Base-by-base conservation (phyloP, 2,888 invertebrate genomes). In the Plebejus argus region DNA sequence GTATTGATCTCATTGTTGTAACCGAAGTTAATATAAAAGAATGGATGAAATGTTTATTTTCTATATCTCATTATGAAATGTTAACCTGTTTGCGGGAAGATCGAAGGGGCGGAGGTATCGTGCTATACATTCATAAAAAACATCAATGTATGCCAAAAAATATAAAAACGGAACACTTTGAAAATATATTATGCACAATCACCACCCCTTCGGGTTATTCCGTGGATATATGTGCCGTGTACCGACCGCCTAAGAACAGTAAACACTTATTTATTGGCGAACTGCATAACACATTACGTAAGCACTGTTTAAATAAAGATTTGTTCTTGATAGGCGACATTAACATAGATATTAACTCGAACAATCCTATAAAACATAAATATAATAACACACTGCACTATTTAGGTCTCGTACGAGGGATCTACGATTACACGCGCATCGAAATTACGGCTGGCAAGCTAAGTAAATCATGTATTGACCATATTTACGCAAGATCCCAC, bases 401-500 rank as follows among this genome's bases (percentile, higher is more conserved):
- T 35, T 3, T 49, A 10, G 76, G 66, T 45, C 76, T 70, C 49
- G 23, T 76, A 66, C 66, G 76, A 6, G 76, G 76, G 49, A 76
- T 76, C 20, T n/a, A 23, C 15, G 66, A 66, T n/a, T 75, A 78
- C n/a, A 76, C 77, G 1, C 61, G 77, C 1, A 70, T 78, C 15
- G 79, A 79, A 79, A 20, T 70, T 74, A 58, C 23, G 39, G 71
- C 76, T 23, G 39, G 70, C 15, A 45, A 56, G 66, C 7, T 76
- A 49, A 71, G 77, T 76, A 79, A 78, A 77, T 71, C 78, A 4
- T 79, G 78, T 74, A 79, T 79, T 39, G 78, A 78, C 70, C 79
- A 79, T 18, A 78, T 79, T 7, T 76, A 45, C n/a, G 77, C 76
- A 7, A 58, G 70, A 78, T 79, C 78, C 71, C 77, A 58, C 35